Base-by-base conservation (phyloP, 2,888 invertebrate genomes). In the Apoda limacodes region DNA sequence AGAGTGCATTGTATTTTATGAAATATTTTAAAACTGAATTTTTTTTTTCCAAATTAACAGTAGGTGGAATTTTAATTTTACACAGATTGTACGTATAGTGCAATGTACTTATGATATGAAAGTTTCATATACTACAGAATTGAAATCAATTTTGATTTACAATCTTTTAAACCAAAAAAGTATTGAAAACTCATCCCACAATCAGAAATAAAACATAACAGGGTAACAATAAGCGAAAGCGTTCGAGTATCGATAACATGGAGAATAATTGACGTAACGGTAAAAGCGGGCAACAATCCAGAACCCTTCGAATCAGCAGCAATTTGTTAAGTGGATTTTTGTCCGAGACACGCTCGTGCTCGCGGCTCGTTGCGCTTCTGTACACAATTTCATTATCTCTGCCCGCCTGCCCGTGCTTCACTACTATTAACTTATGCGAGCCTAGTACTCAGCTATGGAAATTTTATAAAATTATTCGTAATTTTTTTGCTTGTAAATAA, bases 261-360 rank as follows among this genome's bases (percentile, higher is more conserved):
- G 46, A 54, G 62, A 61, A 69, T 71, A 71, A 74, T 68, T 68
- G 75, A 72, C 67, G 66, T 61, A 56, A 62, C 68, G 65, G 71
- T 69, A 72, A 72, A 72, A 75, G 69, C 72, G 66, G 70, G 60
- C 74, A 76, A 72, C 76, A 76, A 76, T 74, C 75, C 75, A 67
- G 70, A 76, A 70, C 78, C 78, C 74, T 71, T 66, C 75, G 76
- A 78, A 80, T 80, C 80, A 78, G 76, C 80, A 74, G 78, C 80
- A 82, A 82, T 81, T 81, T 82, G 81, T 81, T 80, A 82, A 81
- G 81, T 81, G 82, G 81, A 82, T 81, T 82, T 81, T 81, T 80
- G 75, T 65, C 69, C 76, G 80, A 78, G 78, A 76, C 78, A 74
- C 72, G 75, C 72, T 69, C 75, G 58, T 68, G 75, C 72, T 69